These are phyloP conservation scores for Hyperopisus bebe DNA, from an alignment of 2,113 vertebrate genomes.

Conservation along the genomic window DNA sequence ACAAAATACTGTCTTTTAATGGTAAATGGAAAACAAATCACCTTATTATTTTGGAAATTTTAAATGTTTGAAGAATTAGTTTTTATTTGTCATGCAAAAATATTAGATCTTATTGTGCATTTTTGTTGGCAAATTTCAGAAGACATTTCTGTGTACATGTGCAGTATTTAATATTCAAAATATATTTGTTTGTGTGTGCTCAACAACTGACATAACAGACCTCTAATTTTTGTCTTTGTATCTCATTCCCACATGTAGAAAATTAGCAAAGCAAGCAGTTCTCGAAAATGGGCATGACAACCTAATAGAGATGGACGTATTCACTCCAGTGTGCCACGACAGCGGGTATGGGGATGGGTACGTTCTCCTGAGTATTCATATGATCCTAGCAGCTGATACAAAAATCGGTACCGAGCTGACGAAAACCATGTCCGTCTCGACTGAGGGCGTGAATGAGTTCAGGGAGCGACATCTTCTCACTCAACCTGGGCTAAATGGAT, in stretches of 20 bases:
- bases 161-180: background rate
- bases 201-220: slow-evolving; percentile 4
- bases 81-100: background rate
- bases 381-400: slow-evolving; percentile 46
- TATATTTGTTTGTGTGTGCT: background rate
- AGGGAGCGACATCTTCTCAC: background rate
- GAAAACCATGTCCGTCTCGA: background rate
- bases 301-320: slow-evolving; percentile 74
- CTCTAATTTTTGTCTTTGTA: slow-evolving; percentile 40
- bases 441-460: background rate
- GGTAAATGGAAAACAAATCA: background rate
- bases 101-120: background rate
- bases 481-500: background rate
- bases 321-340: slow-evolving; percentile 67
- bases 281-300: slow-evolving; percentile 70
- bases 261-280: slow-evolving; percentile 71
- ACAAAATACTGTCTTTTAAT: background rate
- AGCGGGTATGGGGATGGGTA: slow-evolving; percentile 64
- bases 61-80: background rate
- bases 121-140: background rate
- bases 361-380: slow-evolving; percentile 58
- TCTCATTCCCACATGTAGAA: slow-evolving; percentile 64
- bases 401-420: slow-evolving; percentile 20
- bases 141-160: background rate
- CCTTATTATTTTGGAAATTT: background rate